These are phyloP conservation scores for Apotomis capreana DNA, from an alignment of 2,888 invertebrate species.

Conservation along the genomic window DNA sequence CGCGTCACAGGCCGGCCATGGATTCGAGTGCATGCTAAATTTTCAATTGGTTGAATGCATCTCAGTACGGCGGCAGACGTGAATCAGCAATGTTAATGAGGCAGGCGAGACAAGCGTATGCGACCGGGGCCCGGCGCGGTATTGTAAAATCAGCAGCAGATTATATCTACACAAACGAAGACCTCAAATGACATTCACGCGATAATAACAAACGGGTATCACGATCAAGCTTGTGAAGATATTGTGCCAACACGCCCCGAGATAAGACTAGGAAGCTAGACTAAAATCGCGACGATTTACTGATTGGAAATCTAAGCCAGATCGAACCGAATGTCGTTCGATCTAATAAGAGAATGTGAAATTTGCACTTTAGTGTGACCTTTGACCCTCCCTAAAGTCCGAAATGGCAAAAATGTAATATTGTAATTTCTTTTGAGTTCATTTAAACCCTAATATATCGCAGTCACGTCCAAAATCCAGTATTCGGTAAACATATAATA, in stretches of 20 bases:
- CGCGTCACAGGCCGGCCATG: slow-evolving; percentile 55
- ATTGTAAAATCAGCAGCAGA: slow-evolving; percentile 5
- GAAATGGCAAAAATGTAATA: no score
- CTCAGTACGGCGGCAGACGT: slow-evolving; percentile 53
- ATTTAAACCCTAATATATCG: neutral
- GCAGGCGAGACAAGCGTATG: slow-evolving; percentile 51
- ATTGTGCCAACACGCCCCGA: neutral
- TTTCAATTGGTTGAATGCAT: slow-evolving; percentile 64
- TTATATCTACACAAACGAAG: neutral
- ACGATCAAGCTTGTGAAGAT: neutral
- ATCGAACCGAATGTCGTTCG: no score
- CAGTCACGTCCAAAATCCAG: neutral
- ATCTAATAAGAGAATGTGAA: no score
- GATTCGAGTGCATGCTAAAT: slow-evolving; percentile 66
- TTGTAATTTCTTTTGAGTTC: no score
- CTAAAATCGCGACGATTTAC: no score
- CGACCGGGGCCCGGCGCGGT: slow-evolving; percentile 19
- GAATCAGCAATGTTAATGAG: slow-evolving; percentile 71
- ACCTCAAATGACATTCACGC: neutral
- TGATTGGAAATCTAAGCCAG: no score
- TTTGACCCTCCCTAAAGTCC: no score
- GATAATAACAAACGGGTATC: neutral
- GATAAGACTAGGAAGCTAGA: neutral
- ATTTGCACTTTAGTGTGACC: no score
- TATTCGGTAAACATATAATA: neutral